phyloP scores from a whole-genome alignment of 2,797 vertebrate genomes.

The Chaenodraco wilsoni region DNA sequence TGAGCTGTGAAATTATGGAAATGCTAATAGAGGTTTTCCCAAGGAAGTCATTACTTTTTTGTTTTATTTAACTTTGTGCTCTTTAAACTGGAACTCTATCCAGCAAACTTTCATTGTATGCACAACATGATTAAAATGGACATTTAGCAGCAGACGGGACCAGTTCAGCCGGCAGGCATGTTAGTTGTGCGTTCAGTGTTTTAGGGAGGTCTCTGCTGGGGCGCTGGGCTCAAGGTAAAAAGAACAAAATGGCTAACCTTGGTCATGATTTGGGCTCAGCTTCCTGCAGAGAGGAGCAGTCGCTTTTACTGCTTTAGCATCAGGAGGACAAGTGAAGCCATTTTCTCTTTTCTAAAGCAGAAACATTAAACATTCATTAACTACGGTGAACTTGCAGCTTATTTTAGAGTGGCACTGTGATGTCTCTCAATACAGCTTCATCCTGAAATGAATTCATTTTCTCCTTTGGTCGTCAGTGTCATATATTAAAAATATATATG shows the following conservation, averaged over 20 bases:
- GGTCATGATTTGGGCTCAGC: constrained; percentile 58
- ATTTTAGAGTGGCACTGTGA: constrained; percentile 63
- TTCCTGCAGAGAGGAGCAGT: constrained; percentile 71
- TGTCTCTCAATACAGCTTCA: constrained; percentile 49
- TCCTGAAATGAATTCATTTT: constrained; percentile 43
- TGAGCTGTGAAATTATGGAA: constrained; percentile 75
- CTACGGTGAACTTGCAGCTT: constrained; percentile 57
- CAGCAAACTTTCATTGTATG: constrained; percentile 35
- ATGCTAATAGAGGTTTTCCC: constrained; percentile 51
- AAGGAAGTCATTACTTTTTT: constrained; percentile 33
- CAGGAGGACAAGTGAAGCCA: constrained; percentile 84
- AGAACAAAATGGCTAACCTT: constrained; percentile 55
- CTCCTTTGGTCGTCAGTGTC: constrained; percentile 31
- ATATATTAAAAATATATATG: constrained; percentile 37
- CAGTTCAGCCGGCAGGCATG: constrained; percentile 56
- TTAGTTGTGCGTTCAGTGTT: constrained; percentile 65
- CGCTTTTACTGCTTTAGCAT: constrained; percentile 83
- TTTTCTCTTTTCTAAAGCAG: constrained; percentile 82
- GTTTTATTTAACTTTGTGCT: constrained; percentile 43
- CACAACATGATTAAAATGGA: constrained; percentile 63
- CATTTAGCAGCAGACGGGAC: constrained; percentile 42
- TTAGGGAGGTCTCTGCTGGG: constrained; percentile 47
- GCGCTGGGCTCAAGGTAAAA: constrained; percentile 50
- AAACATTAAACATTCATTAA: constrained; percentile 75
- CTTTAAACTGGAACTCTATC: constrained; percentile 57